phyloP scores from a whole-genome alignment of 2,113 vertebrate genomes.

The Tetrax tetrax region DNA sequence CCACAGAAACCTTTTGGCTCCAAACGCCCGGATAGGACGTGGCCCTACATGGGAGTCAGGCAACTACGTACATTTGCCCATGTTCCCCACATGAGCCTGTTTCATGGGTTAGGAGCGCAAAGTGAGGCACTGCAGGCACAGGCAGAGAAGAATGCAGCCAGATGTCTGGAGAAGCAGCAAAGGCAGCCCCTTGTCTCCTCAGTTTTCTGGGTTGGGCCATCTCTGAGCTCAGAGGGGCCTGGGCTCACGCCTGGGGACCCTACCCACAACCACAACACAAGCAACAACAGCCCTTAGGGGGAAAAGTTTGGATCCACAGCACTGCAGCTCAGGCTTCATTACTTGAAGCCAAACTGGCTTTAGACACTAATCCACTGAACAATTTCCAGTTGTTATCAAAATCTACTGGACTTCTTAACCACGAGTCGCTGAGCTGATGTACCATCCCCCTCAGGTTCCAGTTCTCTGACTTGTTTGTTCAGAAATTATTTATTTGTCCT shows the following conservation, averaged over 20 bases:
- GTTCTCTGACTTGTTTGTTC: not conserved
- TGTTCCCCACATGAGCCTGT: not conserved
- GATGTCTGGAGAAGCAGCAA: not conserved
- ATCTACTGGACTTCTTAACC: conserved; percentile 47
- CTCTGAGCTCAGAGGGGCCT: not conserved
- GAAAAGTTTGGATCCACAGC: not conserved
- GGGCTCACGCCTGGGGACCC: not conserved
- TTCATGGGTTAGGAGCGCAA: not conserved
- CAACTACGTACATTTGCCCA: not conserved
- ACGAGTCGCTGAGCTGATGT: conserved; percentile 39
- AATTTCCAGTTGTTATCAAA: conserved; percentile 60
- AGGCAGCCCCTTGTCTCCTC: not conserved
- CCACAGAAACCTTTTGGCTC: not conserved
- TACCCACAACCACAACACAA: not conserved
- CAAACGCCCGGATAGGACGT: not conserved
- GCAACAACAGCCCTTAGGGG: not conserved
- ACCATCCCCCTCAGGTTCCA: conserved; percentile 1
- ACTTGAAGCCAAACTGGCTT: conserved; percentile 21
- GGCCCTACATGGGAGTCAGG: rapidly evolving
- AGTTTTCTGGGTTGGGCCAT: not conserved
- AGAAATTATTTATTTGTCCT: not conserved
- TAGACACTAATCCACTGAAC: conserved; percentile 46
- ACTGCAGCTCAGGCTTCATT: conserved; percentile 11
- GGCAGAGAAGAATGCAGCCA: not conserved
- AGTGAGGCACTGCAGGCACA: not conserved